phyloP scores from a whole-genome alignment of 1,140 invertebrate species.

The Melanaphis sacchari region DNA sequence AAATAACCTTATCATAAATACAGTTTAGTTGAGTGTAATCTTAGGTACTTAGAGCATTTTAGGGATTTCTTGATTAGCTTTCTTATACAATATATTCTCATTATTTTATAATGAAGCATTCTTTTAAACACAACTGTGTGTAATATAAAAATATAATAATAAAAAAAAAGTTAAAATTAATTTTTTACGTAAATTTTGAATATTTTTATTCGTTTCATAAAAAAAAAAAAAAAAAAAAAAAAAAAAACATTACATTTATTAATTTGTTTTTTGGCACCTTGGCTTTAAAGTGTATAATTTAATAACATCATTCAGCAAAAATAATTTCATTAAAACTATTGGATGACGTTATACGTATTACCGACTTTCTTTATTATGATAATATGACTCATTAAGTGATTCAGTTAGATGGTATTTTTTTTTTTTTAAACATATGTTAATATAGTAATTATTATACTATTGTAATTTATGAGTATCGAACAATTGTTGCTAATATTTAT shows the following conservation, averaged over 20 bases:
- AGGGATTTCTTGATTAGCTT: background rate
- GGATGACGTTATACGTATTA: background rate
- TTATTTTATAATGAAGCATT: background rate
- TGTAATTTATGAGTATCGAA: background rate
- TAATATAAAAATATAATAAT: background rate
- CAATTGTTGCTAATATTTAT: background rate
- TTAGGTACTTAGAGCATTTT: background rate
- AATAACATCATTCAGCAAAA: background rate
- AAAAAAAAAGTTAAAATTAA: background rate
- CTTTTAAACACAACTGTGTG: background rate
- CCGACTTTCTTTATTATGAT: slow-evolving; percentile 4
- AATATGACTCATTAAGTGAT: slow-evolving; percentile 14
- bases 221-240: background rate
- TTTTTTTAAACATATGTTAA: background rate
- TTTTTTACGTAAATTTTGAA: background rate
- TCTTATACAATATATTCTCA: background rate
- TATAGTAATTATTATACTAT: background rate
- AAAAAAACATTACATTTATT: background rate
- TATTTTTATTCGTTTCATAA: background rate
- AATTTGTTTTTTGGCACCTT: background rate
- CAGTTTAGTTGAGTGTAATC: background rate
- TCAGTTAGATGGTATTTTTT: background rate
- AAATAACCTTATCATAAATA: background rate
- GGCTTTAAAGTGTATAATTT: background rate
- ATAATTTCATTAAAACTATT: slow-evolving; percentile 19